phyloP scores from a whole-genome alignment of 92 coral and sea anemone species.

The Umimayanthus chanpuru region DNA sequence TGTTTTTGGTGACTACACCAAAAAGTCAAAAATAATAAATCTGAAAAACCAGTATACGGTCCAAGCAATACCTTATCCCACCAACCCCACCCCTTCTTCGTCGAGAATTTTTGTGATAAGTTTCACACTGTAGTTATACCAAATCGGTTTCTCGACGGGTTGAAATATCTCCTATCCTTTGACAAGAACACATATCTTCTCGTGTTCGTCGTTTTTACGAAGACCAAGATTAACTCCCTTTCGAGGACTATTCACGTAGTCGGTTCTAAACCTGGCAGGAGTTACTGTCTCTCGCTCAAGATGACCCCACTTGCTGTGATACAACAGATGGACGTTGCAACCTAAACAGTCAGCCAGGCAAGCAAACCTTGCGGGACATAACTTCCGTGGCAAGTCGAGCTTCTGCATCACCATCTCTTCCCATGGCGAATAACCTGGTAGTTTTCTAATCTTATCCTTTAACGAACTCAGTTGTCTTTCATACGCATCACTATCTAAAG shows the following conservation, averaged over 20 bases:
- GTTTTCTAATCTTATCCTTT: background rate
- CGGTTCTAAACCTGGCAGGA: background rate
- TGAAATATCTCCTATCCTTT: too few species aligned
- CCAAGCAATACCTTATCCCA: too few species aligned
- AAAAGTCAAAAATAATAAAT: too few species aligned
- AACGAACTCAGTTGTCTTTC: too few species aligned
- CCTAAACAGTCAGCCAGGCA: background rate
- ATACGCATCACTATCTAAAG: too few species aligned
- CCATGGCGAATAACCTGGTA: background rate
- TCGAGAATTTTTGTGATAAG: too few species aligned
- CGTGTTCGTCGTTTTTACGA: background rate
- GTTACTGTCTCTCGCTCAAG: background rate
- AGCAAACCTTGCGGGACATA: background rate
- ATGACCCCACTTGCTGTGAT: constrained; percentile 8
- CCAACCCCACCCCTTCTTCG: too few species aligned
- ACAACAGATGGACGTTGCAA: constrained; percentile 2
- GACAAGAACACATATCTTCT: too few species aligned
- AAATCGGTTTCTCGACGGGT: too few species aligned
- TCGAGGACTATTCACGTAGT: background rate
- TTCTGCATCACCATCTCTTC: background rate
- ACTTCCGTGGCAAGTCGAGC: background rate
- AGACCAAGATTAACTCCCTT: background rate
- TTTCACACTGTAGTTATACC: too few species aligned
- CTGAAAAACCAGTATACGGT: too few species aligned
- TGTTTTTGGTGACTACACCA: too few species aligned